These are phyloP conservation scores for Abscondita cerata DNA, from an alignment of 2,888 invertebrate species.

Conservation along the genomic window DNA sequence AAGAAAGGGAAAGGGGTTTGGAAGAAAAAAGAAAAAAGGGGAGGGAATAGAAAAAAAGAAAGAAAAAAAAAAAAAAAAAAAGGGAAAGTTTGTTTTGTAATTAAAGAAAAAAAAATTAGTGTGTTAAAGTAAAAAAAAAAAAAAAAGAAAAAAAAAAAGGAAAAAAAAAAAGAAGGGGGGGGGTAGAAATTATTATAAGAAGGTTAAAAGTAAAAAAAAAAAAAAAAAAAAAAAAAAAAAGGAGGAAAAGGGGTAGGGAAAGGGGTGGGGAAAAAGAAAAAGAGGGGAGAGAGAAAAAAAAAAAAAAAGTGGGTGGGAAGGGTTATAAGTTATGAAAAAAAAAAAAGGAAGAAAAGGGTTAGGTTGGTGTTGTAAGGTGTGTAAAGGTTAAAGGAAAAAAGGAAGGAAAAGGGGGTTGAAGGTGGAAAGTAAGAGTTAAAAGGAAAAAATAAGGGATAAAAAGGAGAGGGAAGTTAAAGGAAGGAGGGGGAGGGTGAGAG, in stretches of 20 bases:
- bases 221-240: background rate
- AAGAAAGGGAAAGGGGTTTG: no score
- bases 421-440: background rate
- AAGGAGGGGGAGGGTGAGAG: background rate
- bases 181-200: background rate
- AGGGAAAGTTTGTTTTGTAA: background rate
- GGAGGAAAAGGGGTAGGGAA: background rate
- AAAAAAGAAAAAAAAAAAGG: background rate
- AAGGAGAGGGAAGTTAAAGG: background rate
- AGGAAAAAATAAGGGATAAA: background rate
- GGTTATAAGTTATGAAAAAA: background rate
- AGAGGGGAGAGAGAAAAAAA: background rate
- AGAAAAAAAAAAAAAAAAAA: background rate
- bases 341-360: background rate
- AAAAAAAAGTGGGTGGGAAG: background rate
- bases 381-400: background rate
- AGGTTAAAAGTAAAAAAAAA: background rate
- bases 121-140: background rate
- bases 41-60: background rate
- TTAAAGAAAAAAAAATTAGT: background rate
- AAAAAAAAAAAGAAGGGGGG: background rate
- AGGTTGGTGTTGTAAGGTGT: background rate
- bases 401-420: background rate
- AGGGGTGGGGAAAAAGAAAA: background rate
- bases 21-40: background rate